phyloP scores from a whole-genome alignment of 2,888 invertebrate species.

The Auanema freiburgensis region DNA sequence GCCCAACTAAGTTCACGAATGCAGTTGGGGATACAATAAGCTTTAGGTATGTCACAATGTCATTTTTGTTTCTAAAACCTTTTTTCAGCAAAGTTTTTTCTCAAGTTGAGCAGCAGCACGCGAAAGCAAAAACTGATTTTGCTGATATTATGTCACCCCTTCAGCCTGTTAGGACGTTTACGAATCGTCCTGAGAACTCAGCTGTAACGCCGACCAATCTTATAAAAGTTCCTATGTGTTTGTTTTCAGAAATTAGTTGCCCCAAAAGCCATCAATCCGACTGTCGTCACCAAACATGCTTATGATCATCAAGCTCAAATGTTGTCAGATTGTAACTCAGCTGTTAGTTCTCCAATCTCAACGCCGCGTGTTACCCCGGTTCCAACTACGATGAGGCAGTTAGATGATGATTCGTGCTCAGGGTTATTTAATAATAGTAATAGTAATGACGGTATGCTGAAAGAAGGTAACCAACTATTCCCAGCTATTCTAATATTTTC shows the following conservation, averaged over 20 bases:
- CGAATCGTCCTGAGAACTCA: conserved; percentile 32
- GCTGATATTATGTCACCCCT: conserved; percentile 17
- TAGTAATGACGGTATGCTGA: conserved; percentile 28
- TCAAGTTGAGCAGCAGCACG: conserved; percentile 21
- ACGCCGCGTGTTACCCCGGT: conserved; percentile 45
- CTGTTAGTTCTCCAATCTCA: conserved; percentile 38
- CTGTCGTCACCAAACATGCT: conserved; percentile 11
- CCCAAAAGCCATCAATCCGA: conserved; percentile 47
- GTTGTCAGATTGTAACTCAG: conserved; percentile 35
- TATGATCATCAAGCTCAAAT: conserved; percentile 23
- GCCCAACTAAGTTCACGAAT: conserved; percentile 49
- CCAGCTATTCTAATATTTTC: not conserved
- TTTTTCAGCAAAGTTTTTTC: conserved; percentile 23
- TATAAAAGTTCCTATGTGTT: too few species aligned
- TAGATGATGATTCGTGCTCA: conserved; percentile 30
- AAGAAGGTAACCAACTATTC: conserved; percentile 12
- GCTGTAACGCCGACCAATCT: too few species aligned
- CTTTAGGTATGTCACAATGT: conserved; percentile 31
- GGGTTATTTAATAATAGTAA: conserved; percentile 22
- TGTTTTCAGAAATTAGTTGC: conserved; percentile 30
- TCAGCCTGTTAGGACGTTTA: conserved; percentile 37
- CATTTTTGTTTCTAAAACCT: not conserved
- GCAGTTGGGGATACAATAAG: conserved; percentile 39
- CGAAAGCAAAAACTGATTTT: conserved; percentile 10
- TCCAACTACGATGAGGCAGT: conserved; percentile 9